Conservation (phyloP, 2,888 invertebrate genomes). For the Drosophila meridiana region DNA sequence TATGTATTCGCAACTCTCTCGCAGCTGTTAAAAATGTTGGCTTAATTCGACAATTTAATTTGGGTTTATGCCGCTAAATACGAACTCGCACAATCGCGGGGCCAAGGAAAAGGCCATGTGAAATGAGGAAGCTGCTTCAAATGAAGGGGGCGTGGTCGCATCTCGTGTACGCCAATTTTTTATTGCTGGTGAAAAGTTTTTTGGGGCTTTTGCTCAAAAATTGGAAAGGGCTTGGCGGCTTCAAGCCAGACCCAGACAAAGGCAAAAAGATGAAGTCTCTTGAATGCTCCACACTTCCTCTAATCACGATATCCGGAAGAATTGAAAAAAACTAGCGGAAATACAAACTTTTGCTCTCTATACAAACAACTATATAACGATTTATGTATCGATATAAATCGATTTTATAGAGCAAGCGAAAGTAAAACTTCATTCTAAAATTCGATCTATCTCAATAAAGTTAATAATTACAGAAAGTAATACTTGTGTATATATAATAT, state of each 20-base stretch:
- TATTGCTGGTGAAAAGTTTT: conserved; percentile 35
- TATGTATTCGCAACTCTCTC: conserved; percentile 26
- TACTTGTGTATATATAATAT: no score
- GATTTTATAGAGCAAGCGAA: no score
- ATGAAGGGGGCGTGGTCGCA: conserved; percentile 38
- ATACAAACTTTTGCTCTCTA: background rate
- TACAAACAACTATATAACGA: background rate
- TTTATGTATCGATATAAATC: no score
- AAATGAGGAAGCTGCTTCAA: conserved; percentile 69
- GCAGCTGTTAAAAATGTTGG: conserved; percentile 67
- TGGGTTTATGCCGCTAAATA: conserved; percentile 71
- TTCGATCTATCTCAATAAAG: no score
- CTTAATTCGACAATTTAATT: conserved; percentile 80
- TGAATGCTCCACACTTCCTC: background rate
- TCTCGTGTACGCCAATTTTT: conserved; percentile 18
- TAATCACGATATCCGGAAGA: background rate
- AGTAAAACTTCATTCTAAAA: no score
- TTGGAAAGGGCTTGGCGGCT: conserved; percentile 16
- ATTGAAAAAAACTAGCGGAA: background rate
- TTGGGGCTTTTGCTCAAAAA: conserved; percentile 3
- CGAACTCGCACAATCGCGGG: conserved; percentile 32
- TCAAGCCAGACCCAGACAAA: background rate
- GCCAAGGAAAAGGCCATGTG: conserved; percentile 38
- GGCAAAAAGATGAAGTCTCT: background rate
- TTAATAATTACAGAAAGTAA: no score